A percentile compares a stretch with the other conserved stretches of the same genome.
These are phyloP conservation scores for Oscheius sp. DNA, from an alignment of 2,888 invertebrate genomes.

Conservation along the genomic window DNA sequence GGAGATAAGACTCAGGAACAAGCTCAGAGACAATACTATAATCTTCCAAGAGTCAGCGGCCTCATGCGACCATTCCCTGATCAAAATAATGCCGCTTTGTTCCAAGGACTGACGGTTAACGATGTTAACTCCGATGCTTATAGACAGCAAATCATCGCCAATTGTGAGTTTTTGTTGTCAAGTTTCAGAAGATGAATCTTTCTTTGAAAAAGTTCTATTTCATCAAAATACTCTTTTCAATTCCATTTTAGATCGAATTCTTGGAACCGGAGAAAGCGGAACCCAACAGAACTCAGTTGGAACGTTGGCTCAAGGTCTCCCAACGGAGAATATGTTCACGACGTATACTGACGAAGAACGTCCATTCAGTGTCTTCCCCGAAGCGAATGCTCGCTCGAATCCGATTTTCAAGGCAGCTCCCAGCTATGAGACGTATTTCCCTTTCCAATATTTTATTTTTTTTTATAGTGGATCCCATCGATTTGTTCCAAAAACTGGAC, in stretches of 20 bases:
- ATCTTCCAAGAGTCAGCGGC: slow-evolving; percentile 65
- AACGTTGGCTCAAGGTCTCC: slow-evolving; percentile 60
- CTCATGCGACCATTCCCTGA: slow-evolving; percentile 69
- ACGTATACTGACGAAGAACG: slow-evolving; percentile 68
- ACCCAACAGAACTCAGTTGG: slow-evolving; percentile 57
- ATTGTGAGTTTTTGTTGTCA: slow-evolving; percentile 50
- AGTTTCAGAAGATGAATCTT: neutral
- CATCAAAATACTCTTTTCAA: neutral
- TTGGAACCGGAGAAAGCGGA: slow-evolving; percentile 64
- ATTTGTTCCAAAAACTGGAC: slow-evolving; percentile 65
- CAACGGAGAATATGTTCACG: slow-evolving; percentile 69
- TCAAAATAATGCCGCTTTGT: slow-evolving; percentile 61
- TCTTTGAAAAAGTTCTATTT: neutral
- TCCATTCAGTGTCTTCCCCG: slow-evolving; percentile 68
- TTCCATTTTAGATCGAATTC: slow-evolving; percentile 54
- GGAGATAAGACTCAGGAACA: slow-evolving; percentile 67
- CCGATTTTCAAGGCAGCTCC: slow-evolving; percentile 66
- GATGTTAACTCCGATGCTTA: slow-evolving; percentile 69
- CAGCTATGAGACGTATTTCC: slow-evolving; percentile 59
- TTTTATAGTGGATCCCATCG: slow-evolving; percentile 54
- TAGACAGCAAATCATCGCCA: slow-evolving; percentile 66
- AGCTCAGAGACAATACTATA: slow-evolving; percentile 59
- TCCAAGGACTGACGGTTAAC: slow-evolving; percentile 60
- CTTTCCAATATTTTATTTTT: neutral
- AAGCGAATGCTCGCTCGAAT: slow-evolving; percentile 55